Evolutionary conservation across 2,797 vertebrate genomes (phyloP).

Genomic region (Sebastes hopkinsi): DNA sequence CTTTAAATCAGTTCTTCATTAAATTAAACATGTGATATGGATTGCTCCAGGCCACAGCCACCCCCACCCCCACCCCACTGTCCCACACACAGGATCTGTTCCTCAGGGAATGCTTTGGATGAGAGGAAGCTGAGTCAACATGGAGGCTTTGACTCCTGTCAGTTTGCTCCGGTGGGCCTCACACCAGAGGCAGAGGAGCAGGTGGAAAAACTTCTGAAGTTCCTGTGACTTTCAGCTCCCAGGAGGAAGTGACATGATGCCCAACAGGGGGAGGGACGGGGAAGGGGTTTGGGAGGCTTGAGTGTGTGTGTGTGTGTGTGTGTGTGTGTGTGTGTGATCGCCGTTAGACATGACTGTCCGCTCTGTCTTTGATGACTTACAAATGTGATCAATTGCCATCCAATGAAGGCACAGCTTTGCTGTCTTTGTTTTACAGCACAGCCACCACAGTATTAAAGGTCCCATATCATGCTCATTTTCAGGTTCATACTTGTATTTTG

Average conservation of each 20-base stretch:
- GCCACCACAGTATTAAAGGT: not conserved
- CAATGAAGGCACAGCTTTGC: not conserved
- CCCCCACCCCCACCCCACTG: not conserved
- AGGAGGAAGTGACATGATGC: slow-evolving; percentile 74
- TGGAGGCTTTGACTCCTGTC: slow-evolving; percentile 64
- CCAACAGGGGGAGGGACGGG: not conserved
- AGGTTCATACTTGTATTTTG: too few species aligned
- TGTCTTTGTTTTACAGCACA: not conserved
- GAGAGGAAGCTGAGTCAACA: slow-evolving; percentile 84
- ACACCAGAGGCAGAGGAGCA: slow-evolving; percentile 66
- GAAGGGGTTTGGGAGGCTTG: not conserved
- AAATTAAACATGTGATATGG: slow-evolving; percentile 33
- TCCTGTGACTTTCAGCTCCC: slow-evolving; percentile 67
- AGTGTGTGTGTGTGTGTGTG: too few species aligned
- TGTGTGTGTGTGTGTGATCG: not conserved
- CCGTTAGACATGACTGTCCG: slow-evolving; percentile 1
- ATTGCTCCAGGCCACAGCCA: slow-evolving; percentile 25
- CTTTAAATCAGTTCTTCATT: slow-evolving; percentile 6
- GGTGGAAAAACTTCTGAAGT: slow-evolving; percentile 77
- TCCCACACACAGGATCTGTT: slow-evolving; percentile 59
- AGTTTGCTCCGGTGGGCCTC: slow-evolving; percentile 48
- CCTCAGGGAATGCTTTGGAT: slow-evolving; percentile 63
- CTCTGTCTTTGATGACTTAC: slow-evolving; percentile 39
- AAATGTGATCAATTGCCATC: not conserved
- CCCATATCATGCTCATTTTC: too few species aligned